phyloP scores from a whole-genome alignment of 2,797 vertebrate genomes.

The Myiotriccus ornatus region DNA sequence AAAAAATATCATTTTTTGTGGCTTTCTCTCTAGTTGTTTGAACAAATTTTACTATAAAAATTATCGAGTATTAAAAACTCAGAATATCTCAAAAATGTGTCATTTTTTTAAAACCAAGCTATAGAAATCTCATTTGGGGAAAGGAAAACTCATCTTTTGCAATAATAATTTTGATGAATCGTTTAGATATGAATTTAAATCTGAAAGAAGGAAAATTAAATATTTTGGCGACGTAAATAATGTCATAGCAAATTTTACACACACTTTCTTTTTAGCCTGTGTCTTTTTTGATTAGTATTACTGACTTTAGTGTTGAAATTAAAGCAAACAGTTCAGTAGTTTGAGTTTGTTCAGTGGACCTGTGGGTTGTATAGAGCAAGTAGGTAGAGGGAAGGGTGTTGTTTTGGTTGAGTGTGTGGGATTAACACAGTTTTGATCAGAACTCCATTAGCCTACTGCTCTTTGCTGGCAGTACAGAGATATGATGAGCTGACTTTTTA shows the following conservation, averaged over 20 bases:
- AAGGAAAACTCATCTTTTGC: neutral
- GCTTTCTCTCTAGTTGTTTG: neutral
- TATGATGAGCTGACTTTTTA: neutral
- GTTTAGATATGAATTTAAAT: neutral
- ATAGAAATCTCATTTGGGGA: neutral
- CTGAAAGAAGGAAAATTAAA: slow-evolving; percentile 23
- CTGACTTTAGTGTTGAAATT: slow-evolving; percentile 24
- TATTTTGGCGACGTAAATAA: slow-evolving; percentile 11
- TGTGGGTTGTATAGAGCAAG: slow-evolving; percentile 2
- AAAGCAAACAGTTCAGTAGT: slow-evolving; percentile 14
- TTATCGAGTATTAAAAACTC: neutral
- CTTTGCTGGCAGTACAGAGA: neutral
- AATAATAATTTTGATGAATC: slow-evolving; percentile 18
- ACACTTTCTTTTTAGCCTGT: neutral
- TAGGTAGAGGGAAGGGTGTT: neutral
- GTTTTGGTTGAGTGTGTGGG: neutral
- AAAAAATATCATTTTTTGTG: neutral
- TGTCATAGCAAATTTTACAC: slow-evolving; percentile 25
- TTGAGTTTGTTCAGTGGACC: slow-evolving; percentile 23
- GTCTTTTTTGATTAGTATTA: neutral
- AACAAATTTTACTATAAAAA: neutral
- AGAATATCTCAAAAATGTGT: neutral
- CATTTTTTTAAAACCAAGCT: neutral
- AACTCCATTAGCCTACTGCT: neutral
- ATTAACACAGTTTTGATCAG: neutral